Evolutionary conservation across 2,888 invertebrate species (phyloP).

Genomic region (Thalpophila matura): DNA sequence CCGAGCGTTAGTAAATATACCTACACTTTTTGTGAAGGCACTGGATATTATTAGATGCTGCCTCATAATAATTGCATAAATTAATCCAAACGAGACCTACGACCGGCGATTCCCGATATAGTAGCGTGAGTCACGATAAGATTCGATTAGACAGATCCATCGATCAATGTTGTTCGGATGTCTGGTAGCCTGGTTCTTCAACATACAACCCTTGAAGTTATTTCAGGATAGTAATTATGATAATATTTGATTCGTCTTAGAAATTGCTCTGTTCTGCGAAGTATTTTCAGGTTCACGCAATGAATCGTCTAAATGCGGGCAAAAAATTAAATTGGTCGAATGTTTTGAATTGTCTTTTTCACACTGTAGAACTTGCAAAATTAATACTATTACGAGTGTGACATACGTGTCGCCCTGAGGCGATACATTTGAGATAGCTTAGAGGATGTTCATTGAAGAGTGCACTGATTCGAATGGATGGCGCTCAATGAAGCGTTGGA

Average conservation of each 20-base stretch:
- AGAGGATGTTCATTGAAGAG: no score
- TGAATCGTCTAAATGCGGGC: background rate
- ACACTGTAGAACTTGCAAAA: no score
- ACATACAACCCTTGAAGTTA: constrained; percentile 27
- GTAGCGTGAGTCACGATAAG: constrained; percentile 46
- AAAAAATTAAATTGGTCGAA: no score
- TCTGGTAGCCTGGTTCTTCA: constrained; percentile 42
- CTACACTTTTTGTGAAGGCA: constrained; percentile 18
- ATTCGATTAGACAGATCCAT: constrained; percentile 25
- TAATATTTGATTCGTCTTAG: constrained; percentile 1
- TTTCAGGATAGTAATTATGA: constrained; percentile 15
- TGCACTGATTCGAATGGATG: background rate
- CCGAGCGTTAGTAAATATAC: constrained; percentile 13
- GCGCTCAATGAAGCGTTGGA: background rate
- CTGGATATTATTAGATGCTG: constrained; percentile 27
- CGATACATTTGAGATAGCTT: background rate
- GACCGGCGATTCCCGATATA: constrained; percentile 34
- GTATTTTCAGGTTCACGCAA: background rate
- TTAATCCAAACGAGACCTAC: constrained; percentile 28
- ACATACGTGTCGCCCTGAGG: no score
- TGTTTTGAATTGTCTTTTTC: no score
- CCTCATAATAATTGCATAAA: constrained; percentile 41
- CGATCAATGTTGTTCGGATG: constrained; percentile 40
- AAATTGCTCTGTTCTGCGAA: constrained; percentile 16
- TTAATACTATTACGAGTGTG: background rate